These are phyloP conservation scores for Rhizomys pruinosus DNA, from an alignment of 2,113 vertebrate genomes.

Conservation along the genomic window DNA sequence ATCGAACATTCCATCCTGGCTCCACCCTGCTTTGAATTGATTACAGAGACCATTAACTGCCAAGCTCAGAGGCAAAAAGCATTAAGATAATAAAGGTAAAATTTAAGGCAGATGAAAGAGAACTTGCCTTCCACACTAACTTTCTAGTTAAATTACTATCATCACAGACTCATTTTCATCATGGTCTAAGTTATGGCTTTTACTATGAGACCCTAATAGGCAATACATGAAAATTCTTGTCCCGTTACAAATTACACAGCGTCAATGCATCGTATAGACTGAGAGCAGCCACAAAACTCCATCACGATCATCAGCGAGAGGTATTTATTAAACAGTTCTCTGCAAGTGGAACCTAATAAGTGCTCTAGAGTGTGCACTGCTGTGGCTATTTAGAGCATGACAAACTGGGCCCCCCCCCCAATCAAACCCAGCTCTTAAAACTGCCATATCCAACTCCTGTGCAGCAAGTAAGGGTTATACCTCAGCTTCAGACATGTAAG, in stretches of 20 bases:
- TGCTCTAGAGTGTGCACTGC: not conserved
- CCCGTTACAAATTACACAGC: constrained; percentile 7
- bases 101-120: constrained; percentile 77
- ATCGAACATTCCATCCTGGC: constrained; percentile 65
- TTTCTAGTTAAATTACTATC: constrained; percentile 81
- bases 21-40: constrained; percentile 80
- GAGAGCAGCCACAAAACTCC: not conserved
- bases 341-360: not conserved
- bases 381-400: not conserved
- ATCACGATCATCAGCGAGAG: not conserved
- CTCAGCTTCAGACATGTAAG: not conserved
- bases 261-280: not conserved
- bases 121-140: constrained; percentile 72
- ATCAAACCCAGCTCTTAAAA: constrained; percentile 35
- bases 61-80: constrained; percentile 80
- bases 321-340: constrained; percentile 11
- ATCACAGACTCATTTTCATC: constrained; percentile 76
- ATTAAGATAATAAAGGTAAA: constrained; percentile 84
- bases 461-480: not conserved
- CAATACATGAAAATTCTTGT: constrained; percentile 57
- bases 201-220: constrained; percentile 54
- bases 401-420: not conserved
- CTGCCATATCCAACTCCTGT: not conserved
- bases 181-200: constrained; percentile 72
- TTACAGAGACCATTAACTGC: constrained; percentile 82